phyloP scores from a whole-genome alignment of 2,797 vertebrate species.

The Myripristis murdjan region DNA sequence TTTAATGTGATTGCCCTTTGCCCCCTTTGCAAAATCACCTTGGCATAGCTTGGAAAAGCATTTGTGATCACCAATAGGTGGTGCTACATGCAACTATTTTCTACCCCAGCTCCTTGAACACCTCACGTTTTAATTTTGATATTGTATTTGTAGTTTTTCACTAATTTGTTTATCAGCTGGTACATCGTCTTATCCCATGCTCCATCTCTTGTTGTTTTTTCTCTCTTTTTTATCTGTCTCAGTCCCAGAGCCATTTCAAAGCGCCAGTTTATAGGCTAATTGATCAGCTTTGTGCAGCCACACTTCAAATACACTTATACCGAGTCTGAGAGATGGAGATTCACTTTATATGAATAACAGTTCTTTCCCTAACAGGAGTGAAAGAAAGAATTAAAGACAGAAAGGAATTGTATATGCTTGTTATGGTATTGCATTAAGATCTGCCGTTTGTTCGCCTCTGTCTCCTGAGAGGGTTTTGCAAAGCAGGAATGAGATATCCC shows the following conservation, averaged over 20 bases:
- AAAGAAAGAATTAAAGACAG: not conserved
- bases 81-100: conserved; percentile 36
- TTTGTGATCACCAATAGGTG: conserved; percentile 42
- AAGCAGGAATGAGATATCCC: conserved; percentile 14
- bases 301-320: conserved; percentile 46
- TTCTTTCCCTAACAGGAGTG: too few species aligned
- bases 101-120: not conserved
- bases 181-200: not conserved
- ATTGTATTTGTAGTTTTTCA: not conserved
- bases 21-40: conserved; percentile 4
- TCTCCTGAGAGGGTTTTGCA: conserved; percentile 21
- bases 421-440: conserved; percentile 10
- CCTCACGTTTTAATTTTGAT: not conserved
- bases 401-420: conserved; percentile 1
- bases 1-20: conserved; percentile 16
- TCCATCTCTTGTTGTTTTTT: conserved; percentile 29
- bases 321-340: conserved; percentile 42
- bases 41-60: conserved; percentile 23
- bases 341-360: conserved; percentile 59
- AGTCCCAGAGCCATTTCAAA: conserved; percentile 24
- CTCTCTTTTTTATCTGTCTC: conserved; percentile 35
- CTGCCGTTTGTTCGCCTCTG: conserved; percentile 16
- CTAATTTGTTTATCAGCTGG: conserved; percentile 24
- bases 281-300: conserved; percentile 57
- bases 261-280: conserved; percentile 56